These are phyloP conservation scores for Palaemon carinicauda DNA, from an alignment of 1,140 invertebrate genomes.

Conservation along the genomic window DNA sequence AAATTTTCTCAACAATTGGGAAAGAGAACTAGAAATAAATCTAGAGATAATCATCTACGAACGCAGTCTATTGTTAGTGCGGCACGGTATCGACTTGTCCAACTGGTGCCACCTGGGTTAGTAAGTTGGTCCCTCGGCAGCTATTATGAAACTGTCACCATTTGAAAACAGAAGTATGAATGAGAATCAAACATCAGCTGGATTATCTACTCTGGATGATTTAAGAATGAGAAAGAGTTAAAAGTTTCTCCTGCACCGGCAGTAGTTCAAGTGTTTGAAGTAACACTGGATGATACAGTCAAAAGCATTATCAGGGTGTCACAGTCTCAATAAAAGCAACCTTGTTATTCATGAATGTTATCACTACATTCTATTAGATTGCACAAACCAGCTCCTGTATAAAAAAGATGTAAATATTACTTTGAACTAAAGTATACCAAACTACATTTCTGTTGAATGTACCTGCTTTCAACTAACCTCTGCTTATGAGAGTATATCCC, in stretches of 20 bases:
- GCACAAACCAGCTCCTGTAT: slow-evolving; percentile 50
- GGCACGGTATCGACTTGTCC: slow-evolving; percentile 16
- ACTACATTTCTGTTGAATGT: slow-evolving; percentile 23
- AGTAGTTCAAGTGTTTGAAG: too few relatives aligned
- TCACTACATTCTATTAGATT: slow-evolving; percentile 17
- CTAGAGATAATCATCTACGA: slow-evolving; percentile 26
- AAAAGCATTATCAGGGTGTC: background rate
- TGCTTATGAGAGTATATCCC: too few relatives aligned
- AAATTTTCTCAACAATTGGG: background rate
- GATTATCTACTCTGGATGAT: too few relatives aligned
- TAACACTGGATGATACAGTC: too few relatives aligned
- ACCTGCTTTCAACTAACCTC: background rate
- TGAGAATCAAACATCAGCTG: slow-evolving; percentile 15
- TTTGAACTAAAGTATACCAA: slow-evolving; percentile 11
- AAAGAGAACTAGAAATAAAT: background rate
- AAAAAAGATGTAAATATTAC: slow-evolving; percentile 40
- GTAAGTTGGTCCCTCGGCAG: slow-evolving; percentile 55
- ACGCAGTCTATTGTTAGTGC: slow-evolving; percentile 34
- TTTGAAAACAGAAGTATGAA: slow-evolving; percentile 11
- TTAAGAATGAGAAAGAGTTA: too few relatives aligned
- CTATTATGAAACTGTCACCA: slow-evolving; percentile 40
- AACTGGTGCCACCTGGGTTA: slow-evolving; percentile 32
- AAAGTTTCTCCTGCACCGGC: too few relatives aligned
- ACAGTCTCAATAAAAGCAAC: background rate
- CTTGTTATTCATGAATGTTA: slow-evolving; percentile 16